Base-by-base conservation (phyloP, 2,888 invertebrate genomes). In the Stomorhina lunata region DNA sequence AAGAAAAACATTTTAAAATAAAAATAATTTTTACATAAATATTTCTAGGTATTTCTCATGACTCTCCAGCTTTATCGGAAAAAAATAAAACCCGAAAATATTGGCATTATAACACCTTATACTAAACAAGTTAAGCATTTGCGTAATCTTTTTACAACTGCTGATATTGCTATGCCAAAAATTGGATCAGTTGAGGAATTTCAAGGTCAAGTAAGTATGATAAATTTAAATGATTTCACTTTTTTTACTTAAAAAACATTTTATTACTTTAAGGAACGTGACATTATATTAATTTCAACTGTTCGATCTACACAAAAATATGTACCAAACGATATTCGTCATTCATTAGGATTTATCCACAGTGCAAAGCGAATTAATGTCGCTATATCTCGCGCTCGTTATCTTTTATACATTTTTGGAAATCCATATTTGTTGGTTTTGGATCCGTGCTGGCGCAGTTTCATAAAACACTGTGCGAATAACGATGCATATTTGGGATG, bases 51-150 rank as follows among this genome's bases (percentile, higher is more conserved):
- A 12, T 92, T 93, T 43, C 84, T 93, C n/a, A 92, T 92, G 81
- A 90, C 92, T 0, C 93, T 90, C 89, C 93, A 94, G 85, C 90
- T 98, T 1, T 95, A 95, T 84, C 93, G 94, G 80, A 92, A 92
- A 65, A 94, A 94, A 25, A 87, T 97, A n/a, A 88, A 88, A 1
- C 91, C 93, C 0, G 85, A 88, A 34, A 87, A 87, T 65, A 91
- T 99, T 87, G 99, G 98, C 3, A 94, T 99, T 75, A 96, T 99
- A 81, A 96, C 98, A 12, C 98, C 98, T 0, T 99, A 99, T 88
- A 92, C 95, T 81, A 96, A 97, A 89, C 99, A 99, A 94, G 97
- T 97, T 90, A 92, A 87, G 65, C 85, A 87, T 40, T 77, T 91
- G 5, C 85, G 90, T 1, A 85, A 57, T 37, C 80, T 90, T 65